Evolutionary conservation across 2,888 invertebrate species (phyloP), one percentile per base, ranked within the genome.

Genomic region (Andrena bucephala): DNA sequence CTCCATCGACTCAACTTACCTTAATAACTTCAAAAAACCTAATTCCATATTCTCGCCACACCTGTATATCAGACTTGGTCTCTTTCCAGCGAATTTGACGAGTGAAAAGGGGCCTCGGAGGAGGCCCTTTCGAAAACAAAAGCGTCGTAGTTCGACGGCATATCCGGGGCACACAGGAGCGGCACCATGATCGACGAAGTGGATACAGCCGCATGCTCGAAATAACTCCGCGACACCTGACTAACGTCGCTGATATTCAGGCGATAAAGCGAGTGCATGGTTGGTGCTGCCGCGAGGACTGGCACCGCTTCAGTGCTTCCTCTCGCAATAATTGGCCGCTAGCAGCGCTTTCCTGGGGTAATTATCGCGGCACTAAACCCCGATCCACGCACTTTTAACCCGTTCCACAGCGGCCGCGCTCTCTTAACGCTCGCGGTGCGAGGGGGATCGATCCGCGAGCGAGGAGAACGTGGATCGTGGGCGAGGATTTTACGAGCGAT

Each of bases 321-420:
- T 89, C 86, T 87, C 89, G 80, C 87, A 88, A 89, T 89, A 89
- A 89, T 89, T 89, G 86, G 84, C 89, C 82, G 77, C 80, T 77
- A 85, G 76, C 86, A 75, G 77, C 81, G 83, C 81, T 81, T 87
- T 86, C 85, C 84, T 80, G 70, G 69, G 83, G 83, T 86, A 90
- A 90, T 89, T 89, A 89, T 87, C 84, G 57, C 81, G 83, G 73
- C 73, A 80, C 83, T 87, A 81, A 81, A 85, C 74, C 77, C 84
- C 50, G 50, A 54, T 67, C 67, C 77, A 76, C 75, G 82, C 81
- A 78, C 81, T 81, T 85, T 84, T 75, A 83, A 82, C 68, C 63
- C 50, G 62, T 54, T 66, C 72, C 16, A 20, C 24, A 8, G n/a
- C 29, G 42, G 31, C 33, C 79, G 5, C 24, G 57, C 31, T 54